Conservation (phyloP, 2,888 invertebrate genomes). For the Villa cingulata region DNA sequence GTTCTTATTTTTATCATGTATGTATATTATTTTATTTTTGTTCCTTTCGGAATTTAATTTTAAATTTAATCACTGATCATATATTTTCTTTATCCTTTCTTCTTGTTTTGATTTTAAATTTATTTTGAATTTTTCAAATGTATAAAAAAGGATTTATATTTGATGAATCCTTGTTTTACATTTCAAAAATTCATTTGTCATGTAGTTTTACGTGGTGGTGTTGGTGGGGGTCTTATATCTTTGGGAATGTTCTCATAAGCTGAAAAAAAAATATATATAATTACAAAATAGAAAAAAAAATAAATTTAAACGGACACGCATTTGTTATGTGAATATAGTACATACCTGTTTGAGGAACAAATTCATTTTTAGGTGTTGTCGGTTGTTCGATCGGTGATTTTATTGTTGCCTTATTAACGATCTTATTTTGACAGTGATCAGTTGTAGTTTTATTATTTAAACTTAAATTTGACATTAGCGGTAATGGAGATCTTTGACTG, state of each 20-base stretch:
- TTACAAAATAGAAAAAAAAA: not conserved
- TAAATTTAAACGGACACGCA: no score
- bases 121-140: no score
- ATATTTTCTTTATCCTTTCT: no score
- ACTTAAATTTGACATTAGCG: constrained; percentile 35
- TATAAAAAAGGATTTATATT: no score
- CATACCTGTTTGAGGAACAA: constrained; percentile 22
- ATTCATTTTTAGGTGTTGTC: constrained; percentile 16
- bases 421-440: constrained; percentile 13
- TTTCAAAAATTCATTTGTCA: constrained; percentile 33
- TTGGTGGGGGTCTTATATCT: constrained; percentile 35
- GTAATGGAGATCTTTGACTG: constrained; percentile 36
- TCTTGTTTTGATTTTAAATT: no score
- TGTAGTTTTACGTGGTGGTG: constrained; percentile 37
- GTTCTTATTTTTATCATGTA: no score
- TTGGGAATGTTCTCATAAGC: constrained; percentile 39
- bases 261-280: constrained; percentile 21
- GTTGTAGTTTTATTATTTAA: constrained; percentile 28
- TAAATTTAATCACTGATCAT: no score
- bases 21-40: no score
- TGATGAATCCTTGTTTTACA: not conserved
- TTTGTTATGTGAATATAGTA: no score
- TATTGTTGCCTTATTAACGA: constrained; percentile 6
- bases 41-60: no score
- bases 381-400: constrained; percentile 12